phyloP scores from a whole-genome alignment of 2,113 vertebrate genomes.

The Struthio camelus region DNA sequence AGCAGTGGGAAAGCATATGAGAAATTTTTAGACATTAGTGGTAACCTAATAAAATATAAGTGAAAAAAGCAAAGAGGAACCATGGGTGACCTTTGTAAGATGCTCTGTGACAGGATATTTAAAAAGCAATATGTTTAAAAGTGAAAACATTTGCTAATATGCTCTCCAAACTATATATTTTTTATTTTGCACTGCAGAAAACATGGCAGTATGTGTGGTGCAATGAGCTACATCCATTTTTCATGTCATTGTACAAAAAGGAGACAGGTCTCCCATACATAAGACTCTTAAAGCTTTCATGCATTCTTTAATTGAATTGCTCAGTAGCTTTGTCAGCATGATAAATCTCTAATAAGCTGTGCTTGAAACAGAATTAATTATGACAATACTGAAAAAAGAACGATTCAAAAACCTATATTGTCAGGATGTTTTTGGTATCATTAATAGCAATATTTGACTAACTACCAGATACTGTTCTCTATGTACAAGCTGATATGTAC shows the following conservation, averaged over 20 bases:
- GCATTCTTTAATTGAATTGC: background rate
- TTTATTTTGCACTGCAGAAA: background rate
- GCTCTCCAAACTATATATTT: background rate
- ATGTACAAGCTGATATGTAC: background rate
- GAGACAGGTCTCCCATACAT: background rate
- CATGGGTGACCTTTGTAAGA: background rate
- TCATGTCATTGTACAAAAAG: background rate
- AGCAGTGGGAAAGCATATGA: background rate
- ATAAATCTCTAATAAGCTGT: background rate
- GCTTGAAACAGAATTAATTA: conserved; percentile 19
- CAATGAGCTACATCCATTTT: background rate
- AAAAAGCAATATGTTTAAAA: background rate
- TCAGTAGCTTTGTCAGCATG: background rate
- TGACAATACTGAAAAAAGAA: background rate
- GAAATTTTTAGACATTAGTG: background rate
- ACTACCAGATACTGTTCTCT: background rate
- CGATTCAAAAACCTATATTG: background rate
- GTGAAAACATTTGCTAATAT: background rate
- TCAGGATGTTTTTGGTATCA: background rate
- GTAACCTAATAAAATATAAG: background rate
- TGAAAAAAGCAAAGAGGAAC: conserved; percentile 15
- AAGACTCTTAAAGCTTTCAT: background rate
- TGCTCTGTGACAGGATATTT: background rate
- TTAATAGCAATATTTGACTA: background rate
- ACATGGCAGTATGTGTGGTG: background rate